Base-by-base conservation (phyloP, 35 echinoderm and acorn worm genomes). In the Diadema setosum region DNA sequence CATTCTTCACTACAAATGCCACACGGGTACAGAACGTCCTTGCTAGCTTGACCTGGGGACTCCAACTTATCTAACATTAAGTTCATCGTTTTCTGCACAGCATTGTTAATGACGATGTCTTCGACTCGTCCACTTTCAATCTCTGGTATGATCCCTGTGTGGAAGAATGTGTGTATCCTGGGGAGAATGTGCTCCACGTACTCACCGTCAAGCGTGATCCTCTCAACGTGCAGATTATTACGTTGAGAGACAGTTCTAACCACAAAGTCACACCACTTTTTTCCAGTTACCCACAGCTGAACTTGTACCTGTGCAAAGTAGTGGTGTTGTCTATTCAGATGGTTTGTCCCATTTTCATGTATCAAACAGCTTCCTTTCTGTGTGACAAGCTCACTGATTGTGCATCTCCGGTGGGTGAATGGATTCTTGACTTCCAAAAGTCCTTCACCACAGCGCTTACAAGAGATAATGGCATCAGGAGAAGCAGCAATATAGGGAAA, bases 351-450 rank as follows among this genome's bases (percentile, higher is more conserved):
- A 83, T 90, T 90, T 43, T 58, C 78, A 63, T 34, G 58, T 64
- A 45, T 45, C n/a, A 83, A 59, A 33, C 87, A 82, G 29, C 16
- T 82, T 25, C 78, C 87, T 29, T 83, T 90, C 24, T 67, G 18
- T 2, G 9, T 40, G 20, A 35, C 69, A 26, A 73, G 25, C 39
- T 91, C 37, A 5, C 12, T 76, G 9, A 86, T 91, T 37, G 83
- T 44, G 14, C 39, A 57, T 58, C 48, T 52, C 5, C 57, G 70
- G 30, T 92, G 50, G 21, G 44, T 92, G 41, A 81, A 92, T 63
- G 90, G 84, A 50, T 93, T 93, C 40, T 93, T 93, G 20, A 87
- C 39, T 39, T 93, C 91, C 4, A 93, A 3, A 11, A 93, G 56
- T 11, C 91, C 91, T 30, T 14, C 57, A 26, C 91, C 91, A 93